A percentile compares a stretch with the other conserved stretches of the same genome.
phyloP scores from a whole-genome alignment of 2,113 vertebrate species.

The Microtus oregoni region DNA sequence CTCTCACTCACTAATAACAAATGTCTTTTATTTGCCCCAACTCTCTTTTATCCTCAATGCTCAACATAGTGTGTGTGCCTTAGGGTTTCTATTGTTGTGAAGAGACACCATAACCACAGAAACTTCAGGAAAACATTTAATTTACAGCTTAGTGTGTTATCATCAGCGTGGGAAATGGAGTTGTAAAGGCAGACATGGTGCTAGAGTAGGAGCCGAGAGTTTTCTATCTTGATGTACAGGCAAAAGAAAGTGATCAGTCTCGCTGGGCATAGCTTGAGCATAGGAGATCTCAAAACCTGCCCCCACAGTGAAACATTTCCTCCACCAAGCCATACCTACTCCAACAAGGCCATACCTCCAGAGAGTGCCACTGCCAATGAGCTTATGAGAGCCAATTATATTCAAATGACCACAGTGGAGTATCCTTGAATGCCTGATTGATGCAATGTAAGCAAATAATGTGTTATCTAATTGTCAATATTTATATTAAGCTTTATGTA shows the following conservation, averaged over 20 bases:
- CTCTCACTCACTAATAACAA: not conserved
- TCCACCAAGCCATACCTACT: not conserved
- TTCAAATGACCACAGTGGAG: not conserved
- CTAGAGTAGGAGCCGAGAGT: not conserved
- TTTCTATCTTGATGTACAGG: not conserved
- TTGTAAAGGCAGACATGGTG: not conserved
- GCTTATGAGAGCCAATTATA: not conserved
- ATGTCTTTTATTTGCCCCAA: not conserved
- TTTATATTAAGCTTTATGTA: constrained; percentile 12
- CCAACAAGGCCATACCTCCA: not conserved
- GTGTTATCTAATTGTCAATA: not conserved
- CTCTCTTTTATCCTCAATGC: not conserved
- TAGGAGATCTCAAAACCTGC: not conserved
- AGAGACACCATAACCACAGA: not conserved
- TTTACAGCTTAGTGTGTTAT: not conserved
- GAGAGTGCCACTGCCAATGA: not conserved
- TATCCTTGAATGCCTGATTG: not conserved
- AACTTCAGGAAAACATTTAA: not conserved
- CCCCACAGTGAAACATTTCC: not conserved
- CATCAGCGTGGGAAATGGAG: not conserved
- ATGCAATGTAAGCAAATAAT: not conserved
- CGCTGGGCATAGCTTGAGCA: not conserved
- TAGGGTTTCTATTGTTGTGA: not conserved
- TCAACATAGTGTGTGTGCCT: not conserved
- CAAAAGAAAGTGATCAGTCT: not conserved